phyloP scores from a whole-genome alignment of 1,140 invertebrate genomes.

The Oedothorax gibbosus region DNA sequence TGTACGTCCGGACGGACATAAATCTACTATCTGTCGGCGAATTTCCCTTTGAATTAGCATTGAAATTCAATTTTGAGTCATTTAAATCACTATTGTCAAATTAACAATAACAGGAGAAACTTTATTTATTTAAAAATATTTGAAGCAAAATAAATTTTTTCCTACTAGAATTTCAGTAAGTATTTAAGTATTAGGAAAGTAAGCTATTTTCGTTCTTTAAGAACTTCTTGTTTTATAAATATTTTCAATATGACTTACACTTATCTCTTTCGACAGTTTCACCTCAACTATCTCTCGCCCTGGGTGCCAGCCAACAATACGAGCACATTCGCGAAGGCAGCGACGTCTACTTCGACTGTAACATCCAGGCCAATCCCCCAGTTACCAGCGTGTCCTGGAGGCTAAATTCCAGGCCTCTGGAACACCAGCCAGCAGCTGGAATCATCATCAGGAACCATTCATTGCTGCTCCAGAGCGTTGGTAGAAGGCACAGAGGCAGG shows the following conservation, averaged over 20 bases:
- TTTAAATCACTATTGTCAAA: no score
- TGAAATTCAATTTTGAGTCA: no score
- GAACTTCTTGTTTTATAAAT: no score
- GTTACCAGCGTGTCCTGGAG: slow-evolving; percentile 63
- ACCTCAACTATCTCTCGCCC: slow-evolving; percentile 82
- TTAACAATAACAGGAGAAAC: no score
- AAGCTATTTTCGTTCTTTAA: no score
- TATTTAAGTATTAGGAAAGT: no score
- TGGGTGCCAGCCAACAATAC: slow-evolving; percentile 88
- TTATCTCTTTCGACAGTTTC: slow-evolving; percentile 76
- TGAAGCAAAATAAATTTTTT: no score
- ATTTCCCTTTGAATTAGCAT: no score
- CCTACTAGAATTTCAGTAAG: no score
- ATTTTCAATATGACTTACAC: not conserved
- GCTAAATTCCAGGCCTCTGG: slow-evolving; percentile 60
- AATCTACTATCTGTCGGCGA: no score
- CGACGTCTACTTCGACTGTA: slow-evolving; percentile 91
- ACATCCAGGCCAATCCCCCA: slow-evolving; percentile 67
- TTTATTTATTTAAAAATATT: no score
- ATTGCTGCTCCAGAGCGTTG: slow-evolving; percentile 66
- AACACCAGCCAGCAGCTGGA: slow-evolving; percentile 72
- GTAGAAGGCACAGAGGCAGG: slow-evolving; percentile 63
- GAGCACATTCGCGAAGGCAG: slow-evolving; percentile 81
- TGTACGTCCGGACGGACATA: no score
- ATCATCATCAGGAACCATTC: slow-evolving; percentile 84